Evolutionary conservation across 2,113 vertebrate species (phyloP).

Genomic region (Petromus typicus): DNA sequence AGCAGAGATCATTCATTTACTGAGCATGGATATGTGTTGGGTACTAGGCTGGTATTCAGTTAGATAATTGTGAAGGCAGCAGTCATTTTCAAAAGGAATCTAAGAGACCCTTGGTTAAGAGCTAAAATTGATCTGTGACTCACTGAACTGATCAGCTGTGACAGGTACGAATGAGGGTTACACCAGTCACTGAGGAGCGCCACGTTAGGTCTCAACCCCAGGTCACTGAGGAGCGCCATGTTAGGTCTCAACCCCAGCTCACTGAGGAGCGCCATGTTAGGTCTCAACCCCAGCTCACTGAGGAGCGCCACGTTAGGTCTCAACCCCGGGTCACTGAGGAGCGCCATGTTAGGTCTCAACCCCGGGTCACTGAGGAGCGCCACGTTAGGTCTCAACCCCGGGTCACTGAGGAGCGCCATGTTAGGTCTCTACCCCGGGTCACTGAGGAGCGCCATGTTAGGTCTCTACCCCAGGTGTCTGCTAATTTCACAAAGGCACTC

Average conservation of each 20-base stretch:
- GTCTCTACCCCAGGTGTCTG: background rate
- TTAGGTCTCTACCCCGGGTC: background rate
- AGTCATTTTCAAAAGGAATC: background rate
- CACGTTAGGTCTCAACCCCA: background rate
- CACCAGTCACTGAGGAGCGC: background rate
- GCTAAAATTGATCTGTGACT: background rate
- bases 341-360: background rate
- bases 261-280: background rate
- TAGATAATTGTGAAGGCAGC: background rate
- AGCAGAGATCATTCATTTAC: background rate
- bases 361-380: background rate
- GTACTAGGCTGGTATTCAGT: background rate
- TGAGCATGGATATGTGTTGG: background rate
- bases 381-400: background rate
- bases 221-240: background rate
- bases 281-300: background rate
- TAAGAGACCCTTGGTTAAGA: background rate
- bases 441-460: background rate
- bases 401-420: background rate
- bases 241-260: background rate
- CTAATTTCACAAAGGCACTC: background rate
- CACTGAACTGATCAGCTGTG: background rate
- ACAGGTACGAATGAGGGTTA: background rate
- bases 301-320: background rate
- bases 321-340: background rate